Evolutionary conservation across 2,888 invertebrate species (phyloP), one percentile per base, ranked within the genome.

Genomic region (Bellardia bayeri): DNA sequence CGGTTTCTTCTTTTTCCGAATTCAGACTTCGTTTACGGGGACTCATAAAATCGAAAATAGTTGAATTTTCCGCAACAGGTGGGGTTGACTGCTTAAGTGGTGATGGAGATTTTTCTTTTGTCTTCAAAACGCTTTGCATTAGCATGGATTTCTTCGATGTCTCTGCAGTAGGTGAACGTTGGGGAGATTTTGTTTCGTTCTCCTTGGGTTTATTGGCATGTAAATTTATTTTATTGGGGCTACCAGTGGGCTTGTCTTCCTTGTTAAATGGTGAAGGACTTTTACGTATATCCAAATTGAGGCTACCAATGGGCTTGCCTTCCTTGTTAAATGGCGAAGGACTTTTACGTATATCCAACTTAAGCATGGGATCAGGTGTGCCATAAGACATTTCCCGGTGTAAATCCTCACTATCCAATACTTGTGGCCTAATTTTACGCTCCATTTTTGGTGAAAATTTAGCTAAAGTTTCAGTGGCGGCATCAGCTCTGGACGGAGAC

Each of bases 361-460:
- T 91, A 0, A 91, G 89, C 13, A 91, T 90, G 56, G 92, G 90
- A 88, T 94, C 94, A 0, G 95, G 94, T 42, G 94, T 94, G 13
- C 95, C 95, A 88, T 95, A 95, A 1, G 94, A 94, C 91, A 95
- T 92, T 89, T 95, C 95, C 45, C 94, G 92, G 9, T 93, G 94
- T 82, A 95, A 90, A 14, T 94, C 94, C 75, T 94, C 94, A 85
- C 94, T 93, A 88, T 95, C 95, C 82, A 94, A 92, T 88, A 92
- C 91, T 91, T 93, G 93, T 64, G 92, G 94, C 89, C 89, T 91
- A 0, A 91, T 90, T 61, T 91, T 92, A 0, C 93, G 91, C 11
- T 84, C 71, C 88, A 87, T 85, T 7, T 89, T 91, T 2, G 94
- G 93, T 23, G 93, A 92, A 5, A 90, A 85, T 30, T 90, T 81